Percentiles rank a stretch among this genome's conserved stretches.
Conservation (phyloP, 1,140 invertebrate species). For the Drosophila bocqueti region DNA sequence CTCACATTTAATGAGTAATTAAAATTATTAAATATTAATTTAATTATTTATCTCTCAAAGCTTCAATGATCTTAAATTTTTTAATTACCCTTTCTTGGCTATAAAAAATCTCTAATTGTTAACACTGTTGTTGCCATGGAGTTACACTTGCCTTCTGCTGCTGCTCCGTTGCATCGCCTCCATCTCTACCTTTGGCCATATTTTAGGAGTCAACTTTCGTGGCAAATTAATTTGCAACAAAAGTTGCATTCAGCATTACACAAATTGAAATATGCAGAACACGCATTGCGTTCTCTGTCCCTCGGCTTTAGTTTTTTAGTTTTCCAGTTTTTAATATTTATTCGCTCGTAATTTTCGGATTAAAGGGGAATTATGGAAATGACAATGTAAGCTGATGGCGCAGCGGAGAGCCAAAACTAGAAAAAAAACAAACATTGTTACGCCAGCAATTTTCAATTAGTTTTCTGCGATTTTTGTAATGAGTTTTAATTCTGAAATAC, state of each 20-base stretch:
- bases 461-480: conserved; percentile 31
- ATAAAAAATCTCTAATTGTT: not conserved
- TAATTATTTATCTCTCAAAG: not conserved
- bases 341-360: conserved; percentile 51
- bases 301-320: conserved; percentile 20
- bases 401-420: not conserved
- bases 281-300: conserved; percentile 31
- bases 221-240: conserved; percentile 82
- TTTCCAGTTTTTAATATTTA: conserved; percentile 29
- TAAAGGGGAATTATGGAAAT: conserved; percentile 56
- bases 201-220: conserved; percentile 71
- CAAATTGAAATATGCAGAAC: conserved; percentile 73
- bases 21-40: not conserved
- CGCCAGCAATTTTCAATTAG: conserved; percentile 46
- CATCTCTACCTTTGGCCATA: conserved; percentile 36
- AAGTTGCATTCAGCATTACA: conserved; percentile 72
- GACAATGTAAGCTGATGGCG: conserved; percentile 28
- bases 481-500: conserved; percentile 24
- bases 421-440: conserved; percentile 17
- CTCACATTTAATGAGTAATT: not conserved
- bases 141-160: conserved; percentile 42
- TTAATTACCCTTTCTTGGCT: not conserved
- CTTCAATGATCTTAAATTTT: not conserved
- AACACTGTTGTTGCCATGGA: conserved; percentile 19
- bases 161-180: not conserved